Conservation (phyloP, 1,140 invertebrate genomes). For the Nilaparvata lugens region DNA sequence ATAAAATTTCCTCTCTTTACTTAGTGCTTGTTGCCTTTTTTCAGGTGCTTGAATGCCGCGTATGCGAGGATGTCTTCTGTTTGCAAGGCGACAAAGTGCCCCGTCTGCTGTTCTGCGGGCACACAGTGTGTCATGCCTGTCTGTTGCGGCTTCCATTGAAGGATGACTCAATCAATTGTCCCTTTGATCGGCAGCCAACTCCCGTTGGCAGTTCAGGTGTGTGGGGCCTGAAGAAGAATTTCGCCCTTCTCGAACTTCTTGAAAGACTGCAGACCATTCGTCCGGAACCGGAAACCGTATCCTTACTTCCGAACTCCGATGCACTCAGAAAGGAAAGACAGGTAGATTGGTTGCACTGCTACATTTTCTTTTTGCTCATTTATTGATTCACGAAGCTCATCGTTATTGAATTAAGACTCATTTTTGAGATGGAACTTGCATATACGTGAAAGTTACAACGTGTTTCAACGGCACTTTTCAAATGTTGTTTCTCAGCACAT, state of each 20-base stretch:
- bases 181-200: slow-evolving; percentile 53
- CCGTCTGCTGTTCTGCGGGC: slow-evolving; percentile 48
- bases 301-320: slow-evolving; percentile 34
- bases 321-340: slow-evolving; percentile 40
- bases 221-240: slow-evolving; percentile 54
- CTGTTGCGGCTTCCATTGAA: slow-evolving; percentile 40
- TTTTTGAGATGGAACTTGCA: no score
- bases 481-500: no score
- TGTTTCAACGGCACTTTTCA: no score
- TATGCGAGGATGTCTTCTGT: slow-evolving; percentile 53
- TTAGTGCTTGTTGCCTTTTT: slow-evolving; percentile 12
- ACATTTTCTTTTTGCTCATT: no score
- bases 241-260: slow-evolving; percentile 49
- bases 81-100: slow-evolving; percentile 51
- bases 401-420: no score
- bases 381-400: no score
- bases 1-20: not conserved
- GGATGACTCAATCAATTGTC: slow-evolving; percentile 43
- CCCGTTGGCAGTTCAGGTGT: slow-evolving; percentile 41
- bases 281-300: slow-evolving; percentile 21
- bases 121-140: slow-evolving; percentile 52
- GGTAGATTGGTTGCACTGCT: slow-evolving; percentile 24
- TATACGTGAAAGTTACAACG: no score
- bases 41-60: slow-evolving; percentile 47
- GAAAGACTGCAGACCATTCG: slow-evolving; percentile 42